Conservation (phyloP, 2,888 invertebrate genomes). For the Polydesmus complanatus region DNA sequence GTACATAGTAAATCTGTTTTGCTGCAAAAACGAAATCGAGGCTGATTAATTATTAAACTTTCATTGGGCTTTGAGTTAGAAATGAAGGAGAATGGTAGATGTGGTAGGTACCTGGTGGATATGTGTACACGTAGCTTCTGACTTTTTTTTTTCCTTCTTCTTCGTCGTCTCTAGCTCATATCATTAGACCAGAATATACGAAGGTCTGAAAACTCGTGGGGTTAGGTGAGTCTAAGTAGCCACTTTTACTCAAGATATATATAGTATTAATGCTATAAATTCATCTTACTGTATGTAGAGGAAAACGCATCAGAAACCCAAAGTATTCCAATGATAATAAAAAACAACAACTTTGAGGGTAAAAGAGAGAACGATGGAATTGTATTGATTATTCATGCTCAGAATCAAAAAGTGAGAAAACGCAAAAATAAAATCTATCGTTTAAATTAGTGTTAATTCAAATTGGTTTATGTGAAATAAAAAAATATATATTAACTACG, state of each 20-base stretch:
- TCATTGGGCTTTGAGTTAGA: not conserved
- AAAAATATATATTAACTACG: no score
- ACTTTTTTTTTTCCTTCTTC: no score
- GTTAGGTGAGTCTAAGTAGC: not conserved
- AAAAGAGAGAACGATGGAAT: not conserved
- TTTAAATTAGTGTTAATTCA: no score
- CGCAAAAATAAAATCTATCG: no score
- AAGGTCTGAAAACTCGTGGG: no score
- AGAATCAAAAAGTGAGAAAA: no score
- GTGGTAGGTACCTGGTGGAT: not conserved
- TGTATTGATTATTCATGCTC: not conserved
- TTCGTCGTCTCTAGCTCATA: not conserved
- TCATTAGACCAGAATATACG: not conserved
- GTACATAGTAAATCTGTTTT: not conserved
- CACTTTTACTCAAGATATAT: not conserved
- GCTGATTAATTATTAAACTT: not conserved
- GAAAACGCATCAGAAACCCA: no score
- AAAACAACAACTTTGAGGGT: not conserved
- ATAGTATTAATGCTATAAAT: not conserved
- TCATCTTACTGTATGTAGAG: no score
- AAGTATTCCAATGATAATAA: not conserved
- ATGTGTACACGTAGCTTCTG: no score
- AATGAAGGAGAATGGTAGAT: not conserved
- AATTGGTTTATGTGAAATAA: no score
- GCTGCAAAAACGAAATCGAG: not conserved